Percentiles rank a stretch among this genome's conserved stretches.
Evolutionary conservation across 2,113 vertebrate species (phyloP).

Genomic region (Mohoua ochrocephala): DNA sequence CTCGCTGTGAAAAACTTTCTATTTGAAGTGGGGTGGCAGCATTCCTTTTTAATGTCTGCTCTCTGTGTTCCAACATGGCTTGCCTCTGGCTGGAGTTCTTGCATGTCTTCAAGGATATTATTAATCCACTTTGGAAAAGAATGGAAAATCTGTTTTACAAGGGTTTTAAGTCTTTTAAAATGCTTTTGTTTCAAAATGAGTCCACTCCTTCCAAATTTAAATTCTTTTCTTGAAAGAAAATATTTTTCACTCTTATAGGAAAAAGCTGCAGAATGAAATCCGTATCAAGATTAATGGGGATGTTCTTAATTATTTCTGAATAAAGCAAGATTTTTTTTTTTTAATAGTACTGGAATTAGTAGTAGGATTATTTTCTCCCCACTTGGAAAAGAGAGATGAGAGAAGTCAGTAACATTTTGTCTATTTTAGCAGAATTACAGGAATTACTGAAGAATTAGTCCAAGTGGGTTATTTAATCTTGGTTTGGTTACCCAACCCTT

Average conservation of each 20-base stretch:
- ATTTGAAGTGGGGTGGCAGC: conserved; percentile 16
- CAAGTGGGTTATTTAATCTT: neutral
- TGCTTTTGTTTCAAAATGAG: neutral
- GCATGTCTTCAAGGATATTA: conserved; percentile 8
- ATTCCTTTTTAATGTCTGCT: neutral
- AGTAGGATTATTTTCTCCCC: neutral
- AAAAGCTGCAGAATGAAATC: neutral
- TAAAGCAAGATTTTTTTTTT: neutral
- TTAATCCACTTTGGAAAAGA: conserved; percentile 20
- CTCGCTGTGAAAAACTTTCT: neutral
- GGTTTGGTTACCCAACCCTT: neutral
- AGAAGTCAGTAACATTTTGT: neutral
- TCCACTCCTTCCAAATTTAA: neutral
- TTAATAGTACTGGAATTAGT: neutral
- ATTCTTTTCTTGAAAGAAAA: neutral
- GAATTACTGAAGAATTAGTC: neutral
- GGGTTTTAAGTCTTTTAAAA: neutral
- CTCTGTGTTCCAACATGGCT: neutral
- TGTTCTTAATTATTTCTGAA: neutral
- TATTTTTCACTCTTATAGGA: neutral
- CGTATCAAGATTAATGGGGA: neutral
- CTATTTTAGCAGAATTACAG: neutral
- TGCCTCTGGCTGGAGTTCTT: conserved; percentile 25
- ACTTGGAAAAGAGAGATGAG: neutral
- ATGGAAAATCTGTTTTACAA: neutral